A percentile compares a stretch with the other conserved stretches of the same genome.
Conservation (phyloP, 2,797 vertebrate species). For the Peromyscus eremicus region DNA sequence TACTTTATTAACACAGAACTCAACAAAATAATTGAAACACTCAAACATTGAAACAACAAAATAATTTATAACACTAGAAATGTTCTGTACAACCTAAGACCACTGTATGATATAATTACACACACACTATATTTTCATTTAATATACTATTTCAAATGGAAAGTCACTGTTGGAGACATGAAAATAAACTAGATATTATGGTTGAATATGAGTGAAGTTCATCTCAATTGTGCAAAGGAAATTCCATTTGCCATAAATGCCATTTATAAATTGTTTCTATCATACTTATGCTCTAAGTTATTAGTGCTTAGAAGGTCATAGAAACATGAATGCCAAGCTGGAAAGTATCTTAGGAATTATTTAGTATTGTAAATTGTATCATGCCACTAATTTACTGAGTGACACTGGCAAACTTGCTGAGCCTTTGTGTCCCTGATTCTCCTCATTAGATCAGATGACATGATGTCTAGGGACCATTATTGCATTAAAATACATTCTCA, state of each 20-base stretch:
- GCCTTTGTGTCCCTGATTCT: background rate
- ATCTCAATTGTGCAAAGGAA: conserved; percentile 72
- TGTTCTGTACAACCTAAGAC: background rate
- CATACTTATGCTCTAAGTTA: conserved; percentile 70
- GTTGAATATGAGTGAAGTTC: conserved; percentile 66
- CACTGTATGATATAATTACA: background rate
- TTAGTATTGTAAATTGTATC: conserved; percentile 64
- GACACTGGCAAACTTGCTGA: conserved; percentile 33
- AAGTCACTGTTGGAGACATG: conserved; percentile 51
- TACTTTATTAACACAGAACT: conserved; percentile 31
- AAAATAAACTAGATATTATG: conserved; percentile 63
- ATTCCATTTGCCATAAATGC: conserved; percentile 77
- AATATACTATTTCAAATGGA: conserved; percentile 63
- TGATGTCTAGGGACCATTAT: background rate
- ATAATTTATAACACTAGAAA: conserved; percentile 30
- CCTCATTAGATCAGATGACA: conserved; percentile 53
- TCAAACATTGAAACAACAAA: too few relatives aligned
- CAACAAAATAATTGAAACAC: conserved; percentile 37
- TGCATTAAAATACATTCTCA: background rate
- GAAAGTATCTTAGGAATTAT: conserved; percentile 67
- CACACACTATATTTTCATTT: conserved; percentile 49
- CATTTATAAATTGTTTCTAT: conserved; percentile 79
- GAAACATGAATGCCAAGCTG: conserved; percentile 70
- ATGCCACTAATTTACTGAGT: conserved; percentile 58
- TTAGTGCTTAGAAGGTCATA: conserved; percentile 77